Base-by-base conservation (phyloP, 2,797 vertebrate species). In the Syndactyla subalaris region DNA sequence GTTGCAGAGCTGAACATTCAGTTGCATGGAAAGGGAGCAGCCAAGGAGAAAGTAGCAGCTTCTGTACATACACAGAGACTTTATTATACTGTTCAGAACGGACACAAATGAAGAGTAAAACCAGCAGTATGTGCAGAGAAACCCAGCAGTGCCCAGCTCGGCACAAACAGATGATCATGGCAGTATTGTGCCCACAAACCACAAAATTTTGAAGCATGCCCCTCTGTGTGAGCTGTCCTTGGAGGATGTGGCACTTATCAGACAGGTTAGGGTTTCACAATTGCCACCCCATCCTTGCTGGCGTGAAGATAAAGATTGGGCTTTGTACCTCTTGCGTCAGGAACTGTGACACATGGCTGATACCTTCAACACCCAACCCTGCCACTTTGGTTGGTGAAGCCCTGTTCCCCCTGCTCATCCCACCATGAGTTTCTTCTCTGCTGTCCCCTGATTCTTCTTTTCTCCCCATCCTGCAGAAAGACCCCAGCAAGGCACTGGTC, bases 401-500 rank as follows among this genome's bases (percentile, higher is more conserved):
- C 26, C 17, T 46, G 10, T 65, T 41, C 5, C 17, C 49, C 1
- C 13, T 45, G 23, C 21, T 71, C 38, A 23, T 14, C 6, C 18
- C 32, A 39, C 20, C 12, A 17, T 1, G 2, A n/a, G 7, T 6
- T 72, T 38, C 34, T 76, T 70, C 57, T 72, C 46, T 84, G 22
- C 54, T 62, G n/a, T 83, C 24, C 4, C 24, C 41, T 55, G n/a
- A 74, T 6, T 18, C 29, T 18, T 92, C 48, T 89, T 86, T 80
- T 21, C 41, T 91, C 65, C 48, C 11, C 73, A 29, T 75, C 58
- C 22, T 85, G 36, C 98, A 98, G 98, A 98, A 98, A 91, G 97
- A 98, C 63, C 88, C 97, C 46, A 95, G 89, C 8, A 74, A 55
- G 3, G 98, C 98, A 1, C 61, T 99, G 59, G 97, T 98, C 32